Evolutionary conservation across 2,113 vertebrate genomes (phyloP).

Genomic region (Pelobates fuscus): DNA sequence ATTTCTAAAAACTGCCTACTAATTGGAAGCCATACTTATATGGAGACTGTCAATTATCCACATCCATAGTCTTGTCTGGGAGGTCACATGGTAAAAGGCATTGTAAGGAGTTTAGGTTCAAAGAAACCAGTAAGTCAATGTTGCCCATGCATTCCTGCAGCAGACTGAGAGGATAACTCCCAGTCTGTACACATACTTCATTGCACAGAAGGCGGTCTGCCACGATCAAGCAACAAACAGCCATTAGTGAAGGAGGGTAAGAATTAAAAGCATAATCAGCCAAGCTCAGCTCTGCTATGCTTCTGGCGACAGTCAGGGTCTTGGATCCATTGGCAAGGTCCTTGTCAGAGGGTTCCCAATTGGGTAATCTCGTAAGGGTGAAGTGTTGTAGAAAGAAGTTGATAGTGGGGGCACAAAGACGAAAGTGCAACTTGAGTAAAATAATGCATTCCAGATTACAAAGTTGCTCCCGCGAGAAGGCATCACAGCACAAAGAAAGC

Average conservation of each 20-base stretch:
- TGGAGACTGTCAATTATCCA: slow-evolving; percentile 1
- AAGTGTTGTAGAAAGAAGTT: slow-evolving; percentile 90
- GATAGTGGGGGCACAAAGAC: slow-evolving; percentile 80
- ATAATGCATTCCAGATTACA: slow-evolving; percentile 89
- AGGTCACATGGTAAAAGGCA: slow-evolving; percentile 59
- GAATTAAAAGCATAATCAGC: slow-evolving; percentile 87
- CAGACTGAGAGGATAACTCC: slow-evolving; percentile 54
- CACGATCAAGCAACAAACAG: slow-evolving; percentile 75
- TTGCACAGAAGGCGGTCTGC: slow-evolving; percentile 71
- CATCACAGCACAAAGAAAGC: slow-evolving; percentile 81
- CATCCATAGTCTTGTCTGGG: slow-evolving; percentile 52
- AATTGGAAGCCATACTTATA: not conserved
- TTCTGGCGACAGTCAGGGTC: slow-evolving; percentile 69
- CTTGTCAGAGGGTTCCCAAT: slow-evolving; percentile 16
- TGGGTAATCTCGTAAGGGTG: slow-evolving; percentile 61
- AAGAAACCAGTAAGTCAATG: slow-evolving; percentile 78
- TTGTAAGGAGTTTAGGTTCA: slow-evolving; percentile 74
- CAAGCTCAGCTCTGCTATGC: slow-evolving; percentile 82
- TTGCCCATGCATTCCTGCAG: slow-evolving; percentile 76
- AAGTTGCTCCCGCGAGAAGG: slow-evolving; percentile 86
- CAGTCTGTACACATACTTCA: slow-evolving; percentile 56
- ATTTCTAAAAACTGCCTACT: not conserved
- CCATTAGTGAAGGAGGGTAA: slow-evolving; percentile 83
- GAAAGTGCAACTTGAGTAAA: slow-evolving; percentile 80
- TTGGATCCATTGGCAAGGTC: slow-evolving; percentile 50